These are phyloP conservation scores for Channallabes apus DNA, from an alignment of 2,797 vertebrate genomes.

Conservation along the genomic window DNA sequence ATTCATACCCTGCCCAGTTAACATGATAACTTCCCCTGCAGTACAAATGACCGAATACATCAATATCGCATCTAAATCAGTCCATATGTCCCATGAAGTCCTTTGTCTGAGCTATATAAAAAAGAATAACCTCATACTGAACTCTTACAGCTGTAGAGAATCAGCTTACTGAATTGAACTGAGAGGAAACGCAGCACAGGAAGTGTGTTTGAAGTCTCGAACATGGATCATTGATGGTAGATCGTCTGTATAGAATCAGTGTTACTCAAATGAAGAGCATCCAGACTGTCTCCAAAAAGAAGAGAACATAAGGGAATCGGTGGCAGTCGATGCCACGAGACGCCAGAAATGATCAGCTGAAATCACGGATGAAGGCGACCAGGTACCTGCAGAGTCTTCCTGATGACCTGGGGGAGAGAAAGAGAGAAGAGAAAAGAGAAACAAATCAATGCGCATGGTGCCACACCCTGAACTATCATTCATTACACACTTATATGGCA, in stretches of 20 bases:
- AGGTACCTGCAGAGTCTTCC: background rate
- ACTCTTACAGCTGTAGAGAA: slow-evolving; percentile 9
- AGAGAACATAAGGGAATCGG: background rate
- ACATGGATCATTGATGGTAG: background rate
- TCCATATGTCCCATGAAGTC: background rate
- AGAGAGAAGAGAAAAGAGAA: background rate
- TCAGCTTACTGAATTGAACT: background rate
- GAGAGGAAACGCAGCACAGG: slow-evolving; percentile 2
- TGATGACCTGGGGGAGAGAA: background rate
- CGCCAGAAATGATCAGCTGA: background rate
- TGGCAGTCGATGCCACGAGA: no score
- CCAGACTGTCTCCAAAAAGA: background rate
- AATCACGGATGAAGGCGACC: background rate
- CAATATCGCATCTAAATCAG: background rate
- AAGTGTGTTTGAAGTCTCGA: background rate
- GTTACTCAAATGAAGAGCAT: slow-evolving; percentile 6
- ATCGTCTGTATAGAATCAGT: background rate
- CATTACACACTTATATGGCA: background rate
- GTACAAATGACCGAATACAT: background rate
- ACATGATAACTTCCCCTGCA: background rate
- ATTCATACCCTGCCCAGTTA: background rate
- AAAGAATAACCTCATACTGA: background rate
- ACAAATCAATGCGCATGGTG: background rate
- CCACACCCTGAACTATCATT: background rate
- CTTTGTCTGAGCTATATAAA: background rate